Base-by-base conservation (phyloP, 2,797 vertebrate genomes). In the Sardinella longiceps region DNA sequence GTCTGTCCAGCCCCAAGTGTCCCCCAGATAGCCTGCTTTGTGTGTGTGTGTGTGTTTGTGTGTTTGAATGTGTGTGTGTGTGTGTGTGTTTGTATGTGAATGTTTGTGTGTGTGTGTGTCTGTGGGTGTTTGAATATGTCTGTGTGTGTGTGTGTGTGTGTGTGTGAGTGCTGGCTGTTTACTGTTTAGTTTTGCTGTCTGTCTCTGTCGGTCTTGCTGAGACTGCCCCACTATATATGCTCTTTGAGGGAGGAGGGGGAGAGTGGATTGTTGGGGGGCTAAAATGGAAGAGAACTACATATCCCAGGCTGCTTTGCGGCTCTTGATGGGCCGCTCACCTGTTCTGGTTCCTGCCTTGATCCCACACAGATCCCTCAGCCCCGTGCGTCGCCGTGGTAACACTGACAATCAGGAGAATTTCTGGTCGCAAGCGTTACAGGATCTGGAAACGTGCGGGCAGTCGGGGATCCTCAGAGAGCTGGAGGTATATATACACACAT, bases 361-460 rank as follows among this genome's bases (percentile, higher is more conserved):
- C 46, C 46, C 46, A 48, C 97, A 96, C 97, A 98, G 97, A 96
- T 97, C 96, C 93, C 90, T 97, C 91, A 97, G 94, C 94, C 96
- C 95, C 83, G 95, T 95, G 93, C 95, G 95, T 94, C 96, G 95
- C 95, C 96, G 95, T 86, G 96, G 95, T 91, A 95, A 96, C 91
- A 94, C 95, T 51, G 95, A 97, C 89, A 95, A 94, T 3, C 96
- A 97, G 82, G 97, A 98, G 94, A 97, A 95, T 94, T 98, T 98
- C 94, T 99, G 98, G 98, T 96, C 95, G 88, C 98, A 98, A 93
- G 98, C 98, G 91, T 94, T 99, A 88, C 98, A 98, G 93, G 98
- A 99, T 94, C 96, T 99, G 89, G 96, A 99, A 96, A 99, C 98
- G 83, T 99, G 98, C 9, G 98, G 98, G 89, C 98, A 99, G 93